These are phyloP conservation scores for Eristalis tenax DNA, from an alignment of 2,888 invertebrate species.

Conservation along the genomic window DNA sequence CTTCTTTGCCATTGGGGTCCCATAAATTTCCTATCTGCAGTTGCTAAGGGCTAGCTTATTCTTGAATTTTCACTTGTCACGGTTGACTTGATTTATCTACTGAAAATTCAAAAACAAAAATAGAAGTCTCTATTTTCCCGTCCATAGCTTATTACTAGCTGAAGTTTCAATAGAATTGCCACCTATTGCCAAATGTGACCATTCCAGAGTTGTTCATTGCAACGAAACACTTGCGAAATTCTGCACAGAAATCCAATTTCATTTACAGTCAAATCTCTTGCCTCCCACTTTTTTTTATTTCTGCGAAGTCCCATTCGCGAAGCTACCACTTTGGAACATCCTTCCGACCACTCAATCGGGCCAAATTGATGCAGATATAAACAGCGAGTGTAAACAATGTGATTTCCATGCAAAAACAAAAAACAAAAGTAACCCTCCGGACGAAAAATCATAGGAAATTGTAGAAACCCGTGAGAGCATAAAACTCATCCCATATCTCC, in stretches of 20 bases:
- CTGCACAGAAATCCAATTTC: not conserved
- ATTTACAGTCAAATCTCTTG: not conserved
- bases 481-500: conserved; percentile 49
- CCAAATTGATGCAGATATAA: conserved; percentile 5
- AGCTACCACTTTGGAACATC: not conserved
- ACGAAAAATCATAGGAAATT: not conserved
- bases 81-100: not conserved
- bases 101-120: not conserved
- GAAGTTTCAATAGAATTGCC: not conserved
- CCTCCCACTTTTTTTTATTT: not conserved
- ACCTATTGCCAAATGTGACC: not conserved
- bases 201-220: not conserved
- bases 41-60: not conserved
- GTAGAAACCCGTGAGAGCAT: conserved; percentile 46
- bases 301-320: not conserved
- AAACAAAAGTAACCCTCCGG: conserved; percentile 22
- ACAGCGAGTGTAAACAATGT: conserved; percentile 28
- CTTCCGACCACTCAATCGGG: not conserved
- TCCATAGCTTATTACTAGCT: not conserved
- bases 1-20: not conserved
- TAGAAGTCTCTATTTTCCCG: not conserved
- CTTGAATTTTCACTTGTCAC: not conserved
- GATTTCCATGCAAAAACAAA: not conserved
- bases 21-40: not conserved
- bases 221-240: not conserved